Conservation (phyloP, 1,140 invertebrate species). For the Doryteuthis pealeii region DNA sequence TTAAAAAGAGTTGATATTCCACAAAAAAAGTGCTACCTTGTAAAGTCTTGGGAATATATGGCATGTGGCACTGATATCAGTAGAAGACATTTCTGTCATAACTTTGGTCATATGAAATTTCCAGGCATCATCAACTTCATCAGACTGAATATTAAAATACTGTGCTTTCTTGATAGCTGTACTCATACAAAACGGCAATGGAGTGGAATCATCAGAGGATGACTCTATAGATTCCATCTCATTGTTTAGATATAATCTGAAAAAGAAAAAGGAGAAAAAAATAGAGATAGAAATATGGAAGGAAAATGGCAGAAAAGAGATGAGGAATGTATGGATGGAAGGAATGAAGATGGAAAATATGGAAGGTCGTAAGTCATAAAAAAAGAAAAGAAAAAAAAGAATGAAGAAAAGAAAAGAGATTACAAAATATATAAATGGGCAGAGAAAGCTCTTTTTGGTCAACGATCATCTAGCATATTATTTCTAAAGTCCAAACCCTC, state of each 20-base stretch:
- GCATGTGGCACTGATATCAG: conserved; percentile 53
- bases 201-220: conserved; percentile 72
- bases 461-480: too few species aligned
- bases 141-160: conserved; percentile 53
- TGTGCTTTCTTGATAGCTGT: conserved; percentile 53
- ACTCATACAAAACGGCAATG: conserved; percentile 78
- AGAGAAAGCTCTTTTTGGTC: neutral
- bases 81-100: conserved; percentile 59
- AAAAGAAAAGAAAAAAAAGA: too few species aligned
- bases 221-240: conserved; percentile 63
- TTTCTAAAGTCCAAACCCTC: too few species aligned
- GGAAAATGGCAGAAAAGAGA: neutral
- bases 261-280: neutral
- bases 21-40: too few species aligned
- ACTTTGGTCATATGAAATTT: conserved; percentile 69
- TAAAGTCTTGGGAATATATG: conserved; percentile 60
- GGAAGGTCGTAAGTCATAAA: too few species aligned
- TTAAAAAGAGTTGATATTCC: too few species aligned
- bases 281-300: neutral
- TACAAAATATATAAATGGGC: too few species aligned
- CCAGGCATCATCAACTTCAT: conserved; percentile 80
- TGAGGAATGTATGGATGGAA: too few species aligned
- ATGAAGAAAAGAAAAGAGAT: too few species aligned
- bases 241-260: neutral
- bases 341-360: too few species aligned